phyloP scores from a whole-genome alignment of 2,113 vertebrate species.

The Hemicordylus capensis region DNA sequence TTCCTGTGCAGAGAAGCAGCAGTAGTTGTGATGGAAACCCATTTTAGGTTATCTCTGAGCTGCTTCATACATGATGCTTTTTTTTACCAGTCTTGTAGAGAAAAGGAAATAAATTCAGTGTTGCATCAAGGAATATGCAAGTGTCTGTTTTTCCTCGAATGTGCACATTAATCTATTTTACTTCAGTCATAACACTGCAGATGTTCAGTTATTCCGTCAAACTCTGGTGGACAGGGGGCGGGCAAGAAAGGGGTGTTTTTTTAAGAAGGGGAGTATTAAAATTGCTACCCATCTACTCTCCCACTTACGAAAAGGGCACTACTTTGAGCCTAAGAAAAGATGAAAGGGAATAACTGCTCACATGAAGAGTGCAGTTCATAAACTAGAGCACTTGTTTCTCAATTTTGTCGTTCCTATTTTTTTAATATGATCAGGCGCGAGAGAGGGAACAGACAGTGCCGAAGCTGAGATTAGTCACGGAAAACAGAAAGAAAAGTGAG shows the following conservation, averaged over 20 bases:
- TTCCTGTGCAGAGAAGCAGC: neutral
- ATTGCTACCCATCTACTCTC: too few species aligned
- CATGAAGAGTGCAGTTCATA: slow-evolving; percentile 5
- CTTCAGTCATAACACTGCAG: too few species aligned
- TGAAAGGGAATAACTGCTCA: neutral
- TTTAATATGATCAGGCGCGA: neutral
- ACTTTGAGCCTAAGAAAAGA: neutral
- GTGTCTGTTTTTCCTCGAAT: neutral
- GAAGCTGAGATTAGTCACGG: neutral
- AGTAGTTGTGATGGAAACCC: neutral
- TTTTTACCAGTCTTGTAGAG: neutral
- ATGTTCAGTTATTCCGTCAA: neutral
- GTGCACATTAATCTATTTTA: neutral
- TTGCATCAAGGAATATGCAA: neutral
- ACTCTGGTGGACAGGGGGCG: too few species aligned
- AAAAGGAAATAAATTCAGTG: neutral
- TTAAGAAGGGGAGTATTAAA: too few species aligned
- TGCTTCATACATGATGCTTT: neutral
- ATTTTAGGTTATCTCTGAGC: neutral
- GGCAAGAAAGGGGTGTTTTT: neutral
- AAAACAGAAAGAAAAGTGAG: slow-evolving; percentile 28
- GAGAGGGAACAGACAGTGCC: neutral
- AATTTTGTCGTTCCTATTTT: slow-evolving; percentile 2
- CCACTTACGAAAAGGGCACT: neutral
- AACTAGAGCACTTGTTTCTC: slow-evolving; percentile 4